phyloP scores from a whole-genome alignment of 2,113 vertebrate genomes.

The Xyrauchen texanus region DNA sequence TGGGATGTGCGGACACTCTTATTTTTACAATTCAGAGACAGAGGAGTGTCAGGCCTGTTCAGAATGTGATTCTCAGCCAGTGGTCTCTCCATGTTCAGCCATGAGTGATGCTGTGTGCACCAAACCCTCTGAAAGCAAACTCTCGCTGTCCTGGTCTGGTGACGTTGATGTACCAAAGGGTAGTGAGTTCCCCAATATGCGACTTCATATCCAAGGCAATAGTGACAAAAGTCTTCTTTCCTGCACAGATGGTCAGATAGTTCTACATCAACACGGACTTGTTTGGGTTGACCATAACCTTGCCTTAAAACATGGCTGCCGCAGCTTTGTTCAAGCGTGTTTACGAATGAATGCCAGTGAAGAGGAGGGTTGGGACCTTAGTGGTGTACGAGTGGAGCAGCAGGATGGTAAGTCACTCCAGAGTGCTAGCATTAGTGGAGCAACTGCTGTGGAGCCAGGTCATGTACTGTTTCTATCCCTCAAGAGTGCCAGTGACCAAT shows the following conservation, averaged over 20 bases:
- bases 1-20: constrained; percentile 77
- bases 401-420: constrained; percentile 77
- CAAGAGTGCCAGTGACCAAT: constrained; percentile 80
- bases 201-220: constrained; percentile 75
- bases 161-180: constrained; percentile 64
- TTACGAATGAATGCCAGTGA: constrained; percentile 78
- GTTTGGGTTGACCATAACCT: constrained; percentile 84
- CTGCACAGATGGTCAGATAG: constrained; percentile 66
- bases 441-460: constrained; percentile 78
- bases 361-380: constrained; percentile 73
- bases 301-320: constrained; percentile 80
- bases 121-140: constrained; percentile 60
- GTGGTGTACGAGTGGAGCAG: constrained; percentile 79
- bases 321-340: constrained; percentile 83
- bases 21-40: constrained; percentile 82
- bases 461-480: constrained; percentile 74
- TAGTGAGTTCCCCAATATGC: constrained; percentile 71
- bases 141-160: constrained; percentile 80
- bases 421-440: constrained; percentile 77
- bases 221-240: constrained; percentile 64
- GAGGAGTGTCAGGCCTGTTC: constrained; percentile 84
- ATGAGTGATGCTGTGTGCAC: constrained; percentile 77
- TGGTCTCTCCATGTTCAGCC: constrained; percentile 73
- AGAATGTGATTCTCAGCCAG: constrained; percentile 75
- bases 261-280: constrained; percentile 81